phyloP scores from a whole-genome alignment of 2,797 vertebrate genomes.

The Gymnoscopelus microlampas region DNA sequence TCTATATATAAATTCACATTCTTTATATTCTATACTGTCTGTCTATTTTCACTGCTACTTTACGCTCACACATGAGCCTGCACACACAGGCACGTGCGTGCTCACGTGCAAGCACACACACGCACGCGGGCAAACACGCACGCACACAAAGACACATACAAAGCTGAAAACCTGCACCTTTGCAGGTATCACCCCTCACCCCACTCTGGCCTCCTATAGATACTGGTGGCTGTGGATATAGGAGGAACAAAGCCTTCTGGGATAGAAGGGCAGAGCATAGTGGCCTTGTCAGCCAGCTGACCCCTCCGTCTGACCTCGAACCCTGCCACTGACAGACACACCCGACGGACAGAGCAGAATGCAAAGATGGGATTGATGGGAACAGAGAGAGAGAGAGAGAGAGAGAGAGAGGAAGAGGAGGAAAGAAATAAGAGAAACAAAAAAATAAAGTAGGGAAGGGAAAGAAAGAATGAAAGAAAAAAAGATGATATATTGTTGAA shows the following conservation, averaged over 20 bases:
- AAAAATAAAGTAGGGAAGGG: background rate
- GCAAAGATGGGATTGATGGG: too few species aligned
- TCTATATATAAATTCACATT: too few species aligned
- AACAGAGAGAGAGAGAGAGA: background rate
- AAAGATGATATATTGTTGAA: background rate
- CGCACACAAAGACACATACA: background rate
- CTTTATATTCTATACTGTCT: too few species aligned
- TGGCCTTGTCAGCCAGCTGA: background rate
- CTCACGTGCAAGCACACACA: background rate
- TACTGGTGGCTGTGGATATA: background rate
- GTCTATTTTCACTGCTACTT: too few species aligned
- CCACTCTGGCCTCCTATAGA: too few species aligned
- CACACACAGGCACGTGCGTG: background rate
- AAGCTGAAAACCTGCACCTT: background rate
- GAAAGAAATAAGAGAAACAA: background rate
- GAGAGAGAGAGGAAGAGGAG: background rate
- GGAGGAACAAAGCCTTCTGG: background rate
- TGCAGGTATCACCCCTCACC: background rate
- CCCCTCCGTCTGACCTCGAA: background rate
- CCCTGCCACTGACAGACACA: background rate
- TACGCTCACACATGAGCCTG: too few species aligned
- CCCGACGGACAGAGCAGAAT: too few species aligned
- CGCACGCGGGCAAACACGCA: background rate
- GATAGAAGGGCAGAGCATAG: background rate
- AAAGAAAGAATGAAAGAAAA: background rate